Evolutionary conservation across 2,113 vertebrate species (phyloP).

Genomic region (Lethenteron camtschaticum): DNA sequence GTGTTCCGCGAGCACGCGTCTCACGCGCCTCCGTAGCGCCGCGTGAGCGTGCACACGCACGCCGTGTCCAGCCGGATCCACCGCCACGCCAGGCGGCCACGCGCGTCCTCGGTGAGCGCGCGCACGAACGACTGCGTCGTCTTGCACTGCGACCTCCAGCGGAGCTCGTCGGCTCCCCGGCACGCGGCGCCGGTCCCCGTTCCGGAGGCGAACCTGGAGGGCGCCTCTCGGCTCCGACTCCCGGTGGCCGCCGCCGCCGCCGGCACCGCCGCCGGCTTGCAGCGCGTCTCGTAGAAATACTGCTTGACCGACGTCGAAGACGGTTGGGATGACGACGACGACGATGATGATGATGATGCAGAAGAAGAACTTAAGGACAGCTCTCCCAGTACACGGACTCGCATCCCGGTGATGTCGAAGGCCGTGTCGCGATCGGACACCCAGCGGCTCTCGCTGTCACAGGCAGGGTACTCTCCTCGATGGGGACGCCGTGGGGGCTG

Average conservation of each 20-base stretch:
- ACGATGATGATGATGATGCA: too few relatives aligned
- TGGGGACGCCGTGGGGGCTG: not conserved
- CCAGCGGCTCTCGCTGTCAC: conserved; percentile 43
- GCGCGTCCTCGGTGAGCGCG: conserved; percentile 34
- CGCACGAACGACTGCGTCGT: conserved; percentile 50
- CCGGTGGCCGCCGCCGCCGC: too few relatives aligned
- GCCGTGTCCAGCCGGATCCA: conserved; percentile 73
- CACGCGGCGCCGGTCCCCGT: conserved; percentile 62
- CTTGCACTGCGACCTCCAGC: conserved; percentile 55
- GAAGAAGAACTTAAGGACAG: conserved; percentile 15
- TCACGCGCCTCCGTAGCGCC: conserved; percentile 41
- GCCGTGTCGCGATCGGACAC: conserved; percentile 44
- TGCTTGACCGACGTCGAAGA: conserved; percentile 42
- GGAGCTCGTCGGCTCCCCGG: conserved; percentile 46
- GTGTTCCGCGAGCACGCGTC: too few relatives aligned
- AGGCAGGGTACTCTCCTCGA: conserved; percentile 36
- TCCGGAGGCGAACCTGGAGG: too few relatives aligned
- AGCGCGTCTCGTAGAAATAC: conserved; percentile 66
- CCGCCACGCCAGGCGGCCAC: conserved; percentile 39
- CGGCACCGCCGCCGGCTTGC: conserved; percentile 59
- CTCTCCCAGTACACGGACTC: conserved; percentile 42
- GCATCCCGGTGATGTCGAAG: conserved; percentile 26
- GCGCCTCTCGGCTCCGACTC: too few relatives aligned
- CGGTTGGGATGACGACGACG: conserved; percentile 18
- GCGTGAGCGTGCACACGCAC: conserved; percentile 57